These are phyloP conservation scores for Acridotheres tristis DNA, from an alignment of 2,797 vertebrate genomes.

Conservation along the genomic window DNA sequence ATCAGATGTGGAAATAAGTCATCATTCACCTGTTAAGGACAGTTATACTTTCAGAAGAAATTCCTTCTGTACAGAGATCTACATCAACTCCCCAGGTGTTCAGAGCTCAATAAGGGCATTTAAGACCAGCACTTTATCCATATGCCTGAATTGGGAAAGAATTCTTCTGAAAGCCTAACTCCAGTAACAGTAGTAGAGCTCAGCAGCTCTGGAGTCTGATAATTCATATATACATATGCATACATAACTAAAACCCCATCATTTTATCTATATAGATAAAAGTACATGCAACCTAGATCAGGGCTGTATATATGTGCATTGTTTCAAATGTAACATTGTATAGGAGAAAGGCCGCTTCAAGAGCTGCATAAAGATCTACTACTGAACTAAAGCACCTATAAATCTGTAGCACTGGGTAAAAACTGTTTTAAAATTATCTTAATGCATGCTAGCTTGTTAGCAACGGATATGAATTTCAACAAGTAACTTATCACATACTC, in stretches of 20 bases:
- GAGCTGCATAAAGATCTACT: neutral
- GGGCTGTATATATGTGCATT: neutral
- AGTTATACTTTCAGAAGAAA: conserved; percentile 5
- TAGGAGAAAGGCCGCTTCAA: neutral
- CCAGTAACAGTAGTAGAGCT: neutral
- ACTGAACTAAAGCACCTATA: neutral
- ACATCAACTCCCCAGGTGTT: neutral
- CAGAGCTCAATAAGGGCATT: neutral
- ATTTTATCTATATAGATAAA: neutral
- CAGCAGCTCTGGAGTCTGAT: neutral
- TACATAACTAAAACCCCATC: neutral
- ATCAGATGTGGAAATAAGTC: neutral
- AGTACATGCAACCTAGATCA: neutral
- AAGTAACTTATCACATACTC: neutral
- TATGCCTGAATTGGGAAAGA: neutral
- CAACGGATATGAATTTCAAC: neutral
- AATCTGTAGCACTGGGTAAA: neutral
- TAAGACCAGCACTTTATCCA: neutral
- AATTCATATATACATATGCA: neutral
- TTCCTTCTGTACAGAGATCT: neutral
- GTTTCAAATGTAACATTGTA: neutral
- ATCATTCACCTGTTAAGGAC: neutral
- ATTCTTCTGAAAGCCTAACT: conserved; percentile 26
- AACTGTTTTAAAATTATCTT: neutral
- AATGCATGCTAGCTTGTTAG: neutral